Evolutionary conservation across 2,888 invertebrate species (phyloP), one percentile per base, ranked within the genome.

Genomic region (Amphipoea oculea): DNA sequence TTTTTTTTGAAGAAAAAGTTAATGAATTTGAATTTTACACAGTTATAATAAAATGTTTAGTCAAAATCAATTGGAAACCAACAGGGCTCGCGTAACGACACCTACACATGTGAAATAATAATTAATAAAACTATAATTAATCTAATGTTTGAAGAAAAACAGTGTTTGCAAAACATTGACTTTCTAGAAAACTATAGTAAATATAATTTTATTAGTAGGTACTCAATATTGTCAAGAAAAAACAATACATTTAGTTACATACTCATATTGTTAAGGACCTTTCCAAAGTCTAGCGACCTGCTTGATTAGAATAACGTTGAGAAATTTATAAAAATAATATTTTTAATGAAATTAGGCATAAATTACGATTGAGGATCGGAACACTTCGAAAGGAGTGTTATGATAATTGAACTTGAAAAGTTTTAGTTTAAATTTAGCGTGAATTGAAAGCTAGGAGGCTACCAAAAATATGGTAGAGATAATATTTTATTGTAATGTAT

Each of bases 381-480:
- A 62, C 48, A 66, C 60, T 79, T 68, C 67, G 78, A 65, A 54
- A 57, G 79, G 63, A 78, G 76, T 69, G 76, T 54, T 80, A 82
- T 40, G 78, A 57, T 79, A 85, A 75, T 72, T 75, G 70, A 87
- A 89, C 89, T 89, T 89, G 75, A 86, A 87, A 89, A 85, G 86
- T 82, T 85, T 87, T 84, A 85, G 82, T 81, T 84, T 78, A 89
- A 83, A 84, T 81, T 83, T 86, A 86, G 79, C 69, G 65, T 84
- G 86, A 90, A 92, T 90, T 90, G 81, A 90, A 94, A 92, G 95
- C 95, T 95, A 95, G 95, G 94, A 95, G 87, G 90, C 94, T 95
- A 94, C 95, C 95, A 95, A 95, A 95, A 94, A 95, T 90, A 69
- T 92, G 94, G 95, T 95, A 94, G 94, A 89, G 65, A 89, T 89